Evolutionary conservation across 2,888 invertebrate genomes (phyloP).

Genomic region (Cataglyphis albicans): DNA sequence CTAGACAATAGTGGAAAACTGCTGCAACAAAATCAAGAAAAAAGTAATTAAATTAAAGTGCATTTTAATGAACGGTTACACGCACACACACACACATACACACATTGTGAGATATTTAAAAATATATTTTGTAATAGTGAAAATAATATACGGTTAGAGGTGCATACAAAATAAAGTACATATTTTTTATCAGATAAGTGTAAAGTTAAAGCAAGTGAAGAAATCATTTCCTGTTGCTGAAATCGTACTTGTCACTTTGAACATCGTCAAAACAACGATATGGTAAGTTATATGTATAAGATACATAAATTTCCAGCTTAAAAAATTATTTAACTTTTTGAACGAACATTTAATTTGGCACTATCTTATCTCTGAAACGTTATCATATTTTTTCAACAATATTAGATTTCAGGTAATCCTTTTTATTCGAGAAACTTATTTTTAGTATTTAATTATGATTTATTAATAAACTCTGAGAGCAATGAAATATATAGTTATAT

Average conservation of each 20-base stretch:
- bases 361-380: slow-evolving; percentile 4
- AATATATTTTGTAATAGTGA: background rate
- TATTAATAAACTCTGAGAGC: background rate
- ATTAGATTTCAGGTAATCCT: background rate
- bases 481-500: background rate
- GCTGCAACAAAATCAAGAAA: background rate
- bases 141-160: background rate
- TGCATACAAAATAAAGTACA: slow-evolving; percentile 18
- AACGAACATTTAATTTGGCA: background rate
- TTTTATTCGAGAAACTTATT: background rate
- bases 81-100: background rate
- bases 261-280: background rate
- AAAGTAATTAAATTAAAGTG: background rate
- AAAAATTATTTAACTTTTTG: background rate
- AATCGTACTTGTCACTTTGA: background rate
- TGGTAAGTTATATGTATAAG: slow-evolving; percentile 28
- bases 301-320: background rate
- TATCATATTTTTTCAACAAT: background rate
- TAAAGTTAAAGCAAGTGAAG: slow-evolving; percentile 25
- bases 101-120: background rate
- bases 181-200: slow-evolving; percentile 19
- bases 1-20: background rate
- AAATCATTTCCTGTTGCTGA: background rate
- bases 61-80: background rate
- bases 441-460: background rate